These are phyloP conservation scores for Parnassius smintheus DNA, from an alignment of 2,888 invertebrate genomes.

Conservation along the genomic window DNA sequence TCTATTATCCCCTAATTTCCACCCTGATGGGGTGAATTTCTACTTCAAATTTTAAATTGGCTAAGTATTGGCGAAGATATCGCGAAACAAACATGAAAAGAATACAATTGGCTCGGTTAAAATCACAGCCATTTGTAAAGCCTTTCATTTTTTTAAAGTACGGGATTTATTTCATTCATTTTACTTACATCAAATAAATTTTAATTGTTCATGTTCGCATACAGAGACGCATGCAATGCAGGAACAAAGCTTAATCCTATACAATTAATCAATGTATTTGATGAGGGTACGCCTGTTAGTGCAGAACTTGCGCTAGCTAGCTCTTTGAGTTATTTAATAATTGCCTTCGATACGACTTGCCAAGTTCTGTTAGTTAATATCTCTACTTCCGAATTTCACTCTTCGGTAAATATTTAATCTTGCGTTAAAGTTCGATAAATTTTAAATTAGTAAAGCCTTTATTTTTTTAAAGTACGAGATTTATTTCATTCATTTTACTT, in stretches of 20 bases:
- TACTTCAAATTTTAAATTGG: too few species aligned
- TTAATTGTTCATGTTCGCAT: slow-evolving; percentile 38
- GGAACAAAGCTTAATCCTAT: slow-evolving; percentile 64
- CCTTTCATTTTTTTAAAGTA: slow-evolving; percentile 17
- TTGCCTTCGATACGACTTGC: slow-evolving; percentile 47
- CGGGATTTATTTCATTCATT: slow-evolving; percentile 21
- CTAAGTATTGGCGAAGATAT: too few species aligned
- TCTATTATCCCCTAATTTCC: too few species aligned
- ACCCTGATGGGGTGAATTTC: too few species aligned
- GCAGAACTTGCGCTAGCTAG: slow-evolving; percentile 51
- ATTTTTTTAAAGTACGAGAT: slow-evolving; percentile 19
- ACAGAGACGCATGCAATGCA: slow-evolving; percentile 35
- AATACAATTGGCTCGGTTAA: too few species aligned
- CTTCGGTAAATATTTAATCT: slow-evolving; percentile 63
- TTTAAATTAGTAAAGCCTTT: too few species aligned
- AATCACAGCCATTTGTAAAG: slow-evolving; percentile 4
- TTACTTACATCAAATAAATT: slow-evolving; percentile 23
- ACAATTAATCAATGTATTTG: slow-evolving; percentile 70
- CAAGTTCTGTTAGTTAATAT: slow-evolving; percentile 50
- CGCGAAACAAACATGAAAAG: too few species aligned
- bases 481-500: slow-evolving; percentile 22
- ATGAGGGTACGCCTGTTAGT: slow-evolving; percentile 58
- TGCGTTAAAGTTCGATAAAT: slow-evolving; percentile 66
- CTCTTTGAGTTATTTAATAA: slow-evolving; percentile 52
- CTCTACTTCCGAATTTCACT: slow-evolving; percentile 46